These are phyloP conservation scores for Pangasius larnaudii DNA, from an alignment of 2,797 vertebrate species.

Conservation along the genomic window DNA sequence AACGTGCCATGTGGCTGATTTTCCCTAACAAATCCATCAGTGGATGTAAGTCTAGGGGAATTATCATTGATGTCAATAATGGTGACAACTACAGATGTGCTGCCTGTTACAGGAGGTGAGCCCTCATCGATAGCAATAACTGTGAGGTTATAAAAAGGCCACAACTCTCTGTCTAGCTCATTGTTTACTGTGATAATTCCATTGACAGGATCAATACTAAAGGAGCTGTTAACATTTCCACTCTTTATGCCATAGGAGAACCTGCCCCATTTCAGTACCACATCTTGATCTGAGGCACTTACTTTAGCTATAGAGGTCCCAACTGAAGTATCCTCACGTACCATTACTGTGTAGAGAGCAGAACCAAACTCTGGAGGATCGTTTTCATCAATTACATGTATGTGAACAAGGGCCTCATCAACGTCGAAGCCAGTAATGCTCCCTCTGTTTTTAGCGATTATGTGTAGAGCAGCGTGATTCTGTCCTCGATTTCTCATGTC, in stretches of 20 bases:
- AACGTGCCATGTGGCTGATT: constrained; percentile 76
- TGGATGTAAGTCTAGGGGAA: constrained; percentile 68
- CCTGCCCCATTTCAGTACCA: constrained; percentile 69
- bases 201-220: constrained; percentile 68
- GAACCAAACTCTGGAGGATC: constrained; percentile 71
- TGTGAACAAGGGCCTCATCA: constrained; percentile 72
- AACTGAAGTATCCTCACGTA: constrained; percentile 68
- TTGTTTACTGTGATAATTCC: constrained; percentile 72
- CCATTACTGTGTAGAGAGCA: constrained; percentile 57
- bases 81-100: constrained; percentile 67
- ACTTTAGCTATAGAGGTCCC: constrained; percentile 70
- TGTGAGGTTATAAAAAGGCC: constrained; percentile 76
- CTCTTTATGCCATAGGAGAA: constrained; percentile 72
- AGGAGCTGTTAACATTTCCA: constrained; percentile 74
- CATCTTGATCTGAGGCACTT: constrained; percentile 72
- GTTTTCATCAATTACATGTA: constrained; percentile 74
- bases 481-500: constrained; percentile 72
- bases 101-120: constrained; percentile 74
- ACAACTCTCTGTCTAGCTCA: constrained; percentile 76
- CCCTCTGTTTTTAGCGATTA: constrained; percentile 78
- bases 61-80: constrained; percentile 78
- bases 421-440: constrained; percentile 71
- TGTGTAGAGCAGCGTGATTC: constrained; percentile 63
- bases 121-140: constrained; percentile 74
- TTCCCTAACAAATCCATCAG: constrained; percentile 71